phyloP scores from a whole-genome alignment of 2,888 invertebrate genomes.

The Zelleria hepariella region DNA sequence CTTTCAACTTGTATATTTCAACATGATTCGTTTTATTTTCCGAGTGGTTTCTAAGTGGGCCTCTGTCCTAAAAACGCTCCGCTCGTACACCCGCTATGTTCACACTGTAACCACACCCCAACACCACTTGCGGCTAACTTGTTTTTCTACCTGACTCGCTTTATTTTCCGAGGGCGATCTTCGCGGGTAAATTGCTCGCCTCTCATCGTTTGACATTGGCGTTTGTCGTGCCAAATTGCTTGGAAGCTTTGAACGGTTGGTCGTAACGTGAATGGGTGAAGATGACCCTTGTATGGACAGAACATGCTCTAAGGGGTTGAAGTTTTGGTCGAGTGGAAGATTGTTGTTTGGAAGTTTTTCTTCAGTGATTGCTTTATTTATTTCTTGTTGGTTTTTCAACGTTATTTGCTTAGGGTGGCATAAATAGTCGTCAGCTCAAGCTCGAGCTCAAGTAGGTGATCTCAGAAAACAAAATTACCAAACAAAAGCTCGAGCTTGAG shows the following conservation, averaged over 20 bases:
- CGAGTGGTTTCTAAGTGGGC: neutral
- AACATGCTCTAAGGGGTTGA: no score
- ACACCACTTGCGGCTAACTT: conserved; percentile 24
- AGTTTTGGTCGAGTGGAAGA: no score
- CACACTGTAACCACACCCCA: conserved; percentile 9
- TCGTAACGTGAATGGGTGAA: conserved; percentile 14
- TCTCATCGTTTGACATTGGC: conserved; percentile 26
- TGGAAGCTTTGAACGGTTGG: conserved; percentile 32
- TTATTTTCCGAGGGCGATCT: conserved; percentile 23
- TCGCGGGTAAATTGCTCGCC: conserved; percentile 31
- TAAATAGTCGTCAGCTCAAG: no score
- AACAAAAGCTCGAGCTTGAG: no score
- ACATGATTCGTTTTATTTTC: no score
- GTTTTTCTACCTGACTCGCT: conserved; percentile 41
- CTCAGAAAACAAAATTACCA: no score
- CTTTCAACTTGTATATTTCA: no score
- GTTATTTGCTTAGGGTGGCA: no score
- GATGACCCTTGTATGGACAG: no score
- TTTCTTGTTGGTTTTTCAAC: no score
- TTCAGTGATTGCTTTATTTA: no score
- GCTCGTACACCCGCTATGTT: neutral
- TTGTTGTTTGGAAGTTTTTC: neutral
- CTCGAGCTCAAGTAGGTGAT: no score
- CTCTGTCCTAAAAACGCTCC: neutral
- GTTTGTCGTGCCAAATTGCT: conserved; percentile 43